These are phyloP conservation scores for Selenia dentaria DNA, from an alignment of 2,888 invertebrate species.

Conservation along the genomic window DNA sequence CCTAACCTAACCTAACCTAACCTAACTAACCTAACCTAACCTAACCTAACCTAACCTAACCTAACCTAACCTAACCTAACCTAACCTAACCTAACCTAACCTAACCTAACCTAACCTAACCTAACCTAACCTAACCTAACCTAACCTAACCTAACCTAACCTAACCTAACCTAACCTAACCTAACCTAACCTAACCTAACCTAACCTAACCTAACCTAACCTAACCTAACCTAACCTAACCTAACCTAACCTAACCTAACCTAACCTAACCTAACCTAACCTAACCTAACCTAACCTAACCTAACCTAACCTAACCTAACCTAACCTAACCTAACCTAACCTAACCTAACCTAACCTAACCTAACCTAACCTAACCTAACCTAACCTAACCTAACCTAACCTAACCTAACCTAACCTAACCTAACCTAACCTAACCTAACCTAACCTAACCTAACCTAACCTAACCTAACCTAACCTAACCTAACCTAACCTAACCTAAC, in stretches of 20 bases:
- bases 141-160: conserved; percentile 1
- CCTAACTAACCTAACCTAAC: background rate
- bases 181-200: conserved; percentile 1
- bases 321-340: conserved; percentile 1
- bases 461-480: too few species aligned
- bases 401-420: too few species aligned
- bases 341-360: too few species aligned
- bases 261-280: conserved; percentile 1
- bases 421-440: too few species aligned
- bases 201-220: conserved; percentile 1
- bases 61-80: conserved; percentile 1
- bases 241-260: conserved; percentile 1
- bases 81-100: conserved; percentile 1
- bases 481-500: too few species aligned
- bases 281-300: conserved; percentile 1
- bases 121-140: conserved; percentile 1
- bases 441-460: background rate
- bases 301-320: conserved; percentile 1
- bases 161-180: conserved; percentile 1
- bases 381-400: too few species aligned
- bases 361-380: too few species aligned
- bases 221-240: conserved; percentile 1
- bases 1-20: conserved; percentile 22
- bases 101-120: conserved; percentile 1
- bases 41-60: conserved; percentile 1